Evolutionary conservation across 1,140 invertebrate genomes (phyloP).

Genomic region (Trachymyrmex cornetzi): DNA sequence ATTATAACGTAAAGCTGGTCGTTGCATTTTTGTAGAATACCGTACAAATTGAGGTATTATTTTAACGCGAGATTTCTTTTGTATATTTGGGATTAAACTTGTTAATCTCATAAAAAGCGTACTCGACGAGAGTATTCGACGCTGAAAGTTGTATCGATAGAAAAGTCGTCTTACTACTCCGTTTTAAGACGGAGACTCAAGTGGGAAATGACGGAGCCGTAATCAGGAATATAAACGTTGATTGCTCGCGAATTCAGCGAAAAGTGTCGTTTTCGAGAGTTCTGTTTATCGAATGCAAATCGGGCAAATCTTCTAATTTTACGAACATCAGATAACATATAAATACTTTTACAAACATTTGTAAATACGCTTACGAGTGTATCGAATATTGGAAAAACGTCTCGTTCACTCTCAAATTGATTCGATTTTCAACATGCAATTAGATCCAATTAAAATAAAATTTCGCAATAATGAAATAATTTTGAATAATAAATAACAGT

Average conservation of each 20-base stretch:
- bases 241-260: not conserved
- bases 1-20: not conserved
- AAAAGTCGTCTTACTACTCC: not conserved
- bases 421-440: not conserved
- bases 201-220: not conserved
- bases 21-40: not conserved
- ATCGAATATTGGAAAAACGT: not conserved
- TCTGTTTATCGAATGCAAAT: conserved; percentile 11
- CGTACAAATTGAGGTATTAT: not conserved
- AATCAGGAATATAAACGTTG: not conserved
- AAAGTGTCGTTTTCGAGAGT: conserved; percentile 1
- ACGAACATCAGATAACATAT: not conserved
- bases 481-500: not conserved
- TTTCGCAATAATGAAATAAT: not conserved
- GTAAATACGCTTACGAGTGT: not conserved
- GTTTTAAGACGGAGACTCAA: not conserved
- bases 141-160: not conserved
- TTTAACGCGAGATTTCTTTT: not conserved
- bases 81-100: not conserved
- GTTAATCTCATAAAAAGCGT: not conserved
- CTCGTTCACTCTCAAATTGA: not conserved
- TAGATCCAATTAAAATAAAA: not conserved
- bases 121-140: not conserved
- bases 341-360: conserved; percentile 13
- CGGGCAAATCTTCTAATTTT: not conserved